Percentiles rank a stretch among this genome's conserved stretches.
phyloP scores from a whole-genome alignment of 2,797 vertebrate genomes.

The Acrocephalus scirpaceus region DNA sequence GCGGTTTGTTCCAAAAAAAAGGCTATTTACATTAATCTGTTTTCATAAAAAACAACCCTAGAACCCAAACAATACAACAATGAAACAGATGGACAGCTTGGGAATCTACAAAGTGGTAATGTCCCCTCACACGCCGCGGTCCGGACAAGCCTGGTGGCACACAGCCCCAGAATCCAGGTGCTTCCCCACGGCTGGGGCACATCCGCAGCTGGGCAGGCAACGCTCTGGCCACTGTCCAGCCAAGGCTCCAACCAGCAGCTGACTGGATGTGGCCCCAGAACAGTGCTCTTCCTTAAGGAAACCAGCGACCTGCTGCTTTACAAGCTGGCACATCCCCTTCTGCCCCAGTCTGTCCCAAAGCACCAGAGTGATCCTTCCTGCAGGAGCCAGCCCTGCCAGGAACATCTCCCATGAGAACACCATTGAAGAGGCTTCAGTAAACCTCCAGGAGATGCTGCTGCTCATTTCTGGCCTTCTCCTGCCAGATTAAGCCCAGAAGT shows the following conservation, averaged over 20 bases:
- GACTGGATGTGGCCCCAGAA: background rate
- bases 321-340: background rate
- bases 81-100: constrained; percentile 42
- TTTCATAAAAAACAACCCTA: constrained; percentile 37
- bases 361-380: background rate
- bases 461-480: background rate
- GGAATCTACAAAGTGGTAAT: constrained; percentile 33
- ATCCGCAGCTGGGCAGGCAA: accelerated
- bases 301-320: background rate
- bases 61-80: constrained; percentile 44
- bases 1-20: constrained; percentile 56
- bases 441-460: background rate
- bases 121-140: accelerated
- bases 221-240: accelerated
- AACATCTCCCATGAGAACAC: background rate
- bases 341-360: background rate
- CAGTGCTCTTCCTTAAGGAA: background rate
- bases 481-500: background rate
- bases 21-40: constrained; percentile 69
- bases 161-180: background rate
- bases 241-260: background rate
- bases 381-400: background rate
- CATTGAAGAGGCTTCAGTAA: background rate
- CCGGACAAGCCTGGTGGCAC: background rate
- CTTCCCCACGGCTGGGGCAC: accelerated